A percentile compares a stretch with the other conserved stretches of the same genome.
Conservation (phyloP, 2,797 vertebrate species). For the Argentina silus region DNA sequence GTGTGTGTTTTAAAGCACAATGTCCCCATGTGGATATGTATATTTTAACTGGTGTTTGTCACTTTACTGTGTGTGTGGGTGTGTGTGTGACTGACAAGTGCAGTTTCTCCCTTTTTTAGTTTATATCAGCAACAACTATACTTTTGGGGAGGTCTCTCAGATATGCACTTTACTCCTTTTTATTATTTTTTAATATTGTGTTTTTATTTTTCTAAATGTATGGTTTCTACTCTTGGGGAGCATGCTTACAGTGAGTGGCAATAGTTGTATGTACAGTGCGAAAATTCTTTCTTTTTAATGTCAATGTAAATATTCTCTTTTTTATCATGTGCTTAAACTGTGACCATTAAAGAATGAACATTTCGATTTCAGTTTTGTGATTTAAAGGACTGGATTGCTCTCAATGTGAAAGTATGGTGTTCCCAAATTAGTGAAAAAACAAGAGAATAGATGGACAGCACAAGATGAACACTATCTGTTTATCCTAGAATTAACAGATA, state of each 20-base stretch:
- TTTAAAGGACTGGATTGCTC: no score
- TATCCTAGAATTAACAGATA: no score
- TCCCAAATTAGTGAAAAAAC: no score
- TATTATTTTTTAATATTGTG: conserved; percentile 64
- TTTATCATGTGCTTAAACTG: conserved; percentile 80
- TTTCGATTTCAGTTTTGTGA: no score
- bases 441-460: no score
- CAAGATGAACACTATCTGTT: no score
- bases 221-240: conserved; percentile 70
- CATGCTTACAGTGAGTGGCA: conserved; percentile 60
- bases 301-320: conserved; percentile 76
- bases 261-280: conserved; percentile 45
- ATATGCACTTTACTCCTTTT: conserved; percentile 82
- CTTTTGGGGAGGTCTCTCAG: conserved; percentile 70
- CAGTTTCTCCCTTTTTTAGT: conserved; percentile 47
- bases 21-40: conserved; percentile 41
- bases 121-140: conserved; percentile 49
- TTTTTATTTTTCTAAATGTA: conserved; percentile 51
- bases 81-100: conserved; percentile 30
- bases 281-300: conserved; percentile 67
- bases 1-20: conserved; percentile 33
- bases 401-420: no score
- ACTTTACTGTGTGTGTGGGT: conserved; percentile 20
- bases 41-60: conserved; percentile 18
- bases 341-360: conserved; percentile 77